phyloP scores from a whole-genome alignment of 2,888 invertebrate genomes.

The Tortricodes alternella region DNA sequence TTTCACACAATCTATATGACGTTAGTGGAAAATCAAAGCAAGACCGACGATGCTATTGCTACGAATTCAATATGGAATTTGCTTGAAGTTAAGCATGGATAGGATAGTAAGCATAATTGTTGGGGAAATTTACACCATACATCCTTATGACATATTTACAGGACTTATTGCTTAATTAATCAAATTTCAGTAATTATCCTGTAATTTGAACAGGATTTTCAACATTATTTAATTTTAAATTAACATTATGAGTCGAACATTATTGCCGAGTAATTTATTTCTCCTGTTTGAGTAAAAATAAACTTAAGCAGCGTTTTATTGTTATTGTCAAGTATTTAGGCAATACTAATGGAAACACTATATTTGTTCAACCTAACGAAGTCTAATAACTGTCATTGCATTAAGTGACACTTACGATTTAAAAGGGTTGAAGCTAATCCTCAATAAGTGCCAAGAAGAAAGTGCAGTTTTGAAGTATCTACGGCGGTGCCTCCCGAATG shows the following conservation, averaged over 20 bases:
- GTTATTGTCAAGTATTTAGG: slow-evolving; percentile 1
- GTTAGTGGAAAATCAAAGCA: slow-evolving; percentile 27
- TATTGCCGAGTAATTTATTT: not conserved
- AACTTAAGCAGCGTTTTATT: not conserved
- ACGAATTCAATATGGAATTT: slow-evolving; percentile 29
- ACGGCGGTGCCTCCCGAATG: slow-evolving; percentile 37
- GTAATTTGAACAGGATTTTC: too few species aligned
- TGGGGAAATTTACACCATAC: not conserved
- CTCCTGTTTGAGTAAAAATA: not conserved
- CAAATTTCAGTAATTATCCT: too few species aligned
- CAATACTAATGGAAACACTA: slow-evolving; percentile 3
- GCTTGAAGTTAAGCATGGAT: slow-evolving; percentile 12
- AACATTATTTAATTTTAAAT: not conserved
- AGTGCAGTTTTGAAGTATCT: slow-evolving; percentile 21
- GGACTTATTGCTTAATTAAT: too few species aligned
- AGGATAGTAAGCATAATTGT: slow-evolving; percentile 21
- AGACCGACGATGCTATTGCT: slow-evolving; percentile 18
- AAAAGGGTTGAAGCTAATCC: slow-evolving; percentile 12
- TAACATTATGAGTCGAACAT: not conserved
- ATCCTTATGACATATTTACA: not conserved
- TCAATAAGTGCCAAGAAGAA: slow-evolving; percentile 15
- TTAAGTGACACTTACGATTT: slow-evolving; percentile 1
- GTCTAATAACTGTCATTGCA: slow-evolving; percentile 1
- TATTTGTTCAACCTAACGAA: not conserved
- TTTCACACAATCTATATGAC: slow-evolving; percentile 41